Conservation (phyloP, 2,888 invertebrate genomes). For the Hyposoter didymator region DNA sequence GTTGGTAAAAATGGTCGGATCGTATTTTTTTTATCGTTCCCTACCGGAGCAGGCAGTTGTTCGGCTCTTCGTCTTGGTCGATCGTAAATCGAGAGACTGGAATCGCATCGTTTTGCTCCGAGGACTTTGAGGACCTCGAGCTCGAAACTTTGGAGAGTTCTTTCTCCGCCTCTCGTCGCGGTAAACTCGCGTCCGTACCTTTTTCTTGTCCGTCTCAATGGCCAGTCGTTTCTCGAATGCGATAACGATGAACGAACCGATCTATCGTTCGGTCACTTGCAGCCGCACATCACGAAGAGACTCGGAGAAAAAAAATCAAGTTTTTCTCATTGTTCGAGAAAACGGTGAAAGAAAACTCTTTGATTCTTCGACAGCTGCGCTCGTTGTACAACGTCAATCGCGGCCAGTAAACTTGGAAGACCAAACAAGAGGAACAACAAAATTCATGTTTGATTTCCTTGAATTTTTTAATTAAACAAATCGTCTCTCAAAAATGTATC, state of each 20-base stretch:
- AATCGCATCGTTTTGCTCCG: constrained; percentile 35
- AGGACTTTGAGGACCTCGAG: constrained; percentile 25
- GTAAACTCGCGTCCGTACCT: constrained; percentile 14
- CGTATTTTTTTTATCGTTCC: constrained; percentile 45
- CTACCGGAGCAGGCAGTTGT: constrained; percentile 29
- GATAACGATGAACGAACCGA: constrained; percentile 47
- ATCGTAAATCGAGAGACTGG: constrained; percentile 52
- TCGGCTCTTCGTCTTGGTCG: constrained; percentile 24
- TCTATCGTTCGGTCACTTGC: constrained; percentile 37
- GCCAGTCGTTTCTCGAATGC: constrained; percentile 36
- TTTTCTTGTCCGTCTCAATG: constrained; percentile 29
- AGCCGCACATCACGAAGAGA: constrained; percentile 14
- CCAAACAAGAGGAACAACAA: too few relatives aligned
- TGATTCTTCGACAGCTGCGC: constrained; percentile 22
- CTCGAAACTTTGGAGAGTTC: constrained; percentile 49
- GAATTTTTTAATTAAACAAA: not conserved
- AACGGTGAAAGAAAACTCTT: constrained; percentile 10
- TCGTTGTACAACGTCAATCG: not conserved
- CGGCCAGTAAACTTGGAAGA: not conserved
- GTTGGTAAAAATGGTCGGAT: constrained; percentile 44
- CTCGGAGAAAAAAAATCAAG: constrained; percentile 7
- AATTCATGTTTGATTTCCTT: too few relatives aligned
- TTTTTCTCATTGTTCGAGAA: constrained; percentile 14
- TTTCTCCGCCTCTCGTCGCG: not conserved
- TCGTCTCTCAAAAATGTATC: not conserved